phyloP scores from a whole-genome alignment of 2,113 vertebrate species.

The Hyla sarda region DNA sequence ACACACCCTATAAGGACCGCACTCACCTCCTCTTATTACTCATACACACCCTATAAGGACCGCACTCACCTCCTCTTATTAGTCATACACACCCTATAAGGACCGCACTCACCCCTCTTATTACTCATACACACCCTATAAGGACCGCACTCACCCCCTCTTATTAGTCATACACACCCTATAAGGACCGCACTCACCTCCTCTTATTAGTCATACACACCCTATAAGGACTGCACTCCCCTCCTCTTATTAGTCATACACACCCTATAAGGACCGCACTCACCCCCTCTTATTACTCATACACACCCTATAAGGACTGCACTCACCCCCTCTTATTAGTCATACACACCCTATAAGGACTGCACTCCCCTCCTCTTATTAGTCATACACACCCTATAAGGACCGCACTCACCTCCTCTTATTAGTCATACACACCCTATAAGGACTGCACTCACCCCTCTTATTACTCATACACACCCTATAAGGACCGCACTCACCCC shows the following conservation, averaged over 20 bases:
- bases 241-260: slow-evolving; percentile 31
- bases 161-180: neutral
- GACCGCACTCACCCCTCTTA: slow-evolving; percentile 58
- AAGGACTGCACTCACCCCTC: slow-evolving; percentile 57
- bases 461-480: neutral
- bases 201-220: neutral
- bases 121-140: neutral
- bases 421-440: neutral
- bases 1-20: neutral
- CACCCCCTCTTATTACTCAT: slow-evolving; percentile 57
- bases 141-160: slow-evolving; percentile 58
- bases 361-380: slow-evolving; percentile 59
- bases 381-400: neutral
- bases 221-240: slow-evolving; percentile 46
- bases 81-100: neutral
- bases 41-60: neutral
- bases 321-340: slow-evolving; percentile 60
- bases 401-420: slow-evolving; percentile 59
- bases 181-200: slow-evolving; percentile 57
- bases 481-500: slow-evolving; percentile 57
- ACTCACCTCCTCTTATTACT: slow-evolving; percentile 60
- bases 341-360: neutral
- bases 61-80: slow-evolving; percentile 60
- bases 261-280: neutral
- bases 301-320: neutral